phyloP scores from a whole-genome alignment of 2,888 invertebrate genomes.

The Saturnia pavonia region DNA sequence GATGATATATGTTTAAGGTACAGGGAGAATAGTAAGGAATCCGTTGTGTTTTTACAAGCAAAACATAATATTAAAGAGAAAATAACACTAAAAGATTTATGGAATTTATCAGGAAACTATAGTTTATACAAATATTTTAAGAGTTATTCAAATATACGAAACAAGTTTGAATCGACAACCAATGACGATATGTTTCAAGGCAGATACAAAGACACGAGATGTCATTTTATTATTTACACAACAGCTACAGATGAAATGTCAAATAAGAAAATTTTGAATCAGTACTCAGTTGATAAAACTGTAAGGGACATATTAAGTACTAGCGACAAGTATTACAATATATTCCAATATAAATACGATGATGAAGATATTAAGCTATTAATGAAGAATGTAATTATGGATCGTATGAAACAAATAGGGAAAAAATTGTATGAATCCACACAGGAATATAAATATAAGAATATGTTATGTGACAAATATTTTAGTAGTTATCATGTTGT shows the following conservation, averaged over 20 bases:
- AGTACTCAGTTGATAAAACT: neutral
- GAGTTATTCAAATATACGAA: conserved; percentile 17
- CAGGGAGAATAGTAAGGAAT: conserved; percentile 4
- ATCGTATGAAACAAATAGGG: conserved; percentile 1
- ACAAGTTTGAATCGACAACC: neutral
- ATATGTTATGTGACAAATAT: conserved; percentile 12
- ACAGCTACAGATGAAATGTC: conserved; percentile 7
- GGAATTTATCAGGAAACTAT: conserved; percentile 11
- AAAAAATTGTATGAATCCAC: conserved; percentile 5
- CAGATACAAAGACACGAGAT: conserved; percentile 6
- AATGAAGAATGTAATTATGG: neutral
- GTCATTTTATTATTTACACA: conserved; percentile 16
- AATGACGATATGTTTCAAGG: conserved; percentile 4
- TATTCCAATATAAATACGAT: conserved; percentile 7
- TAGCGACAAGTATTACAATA: neutral
- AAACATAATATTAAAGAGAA: conserved; percentile 17
- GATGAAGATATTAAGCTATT: conserved; percentile 8
- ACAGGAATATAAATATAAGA: neutral
- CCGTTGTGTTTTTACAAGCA: conserved; percentile 18
- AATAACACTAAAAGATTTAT: conserved; percentile 12
- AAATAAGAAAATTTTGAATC: neutral
- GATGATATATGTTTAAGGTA: conserved; percentile 23
- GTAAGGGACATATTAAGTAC: conserved; percentile 10
- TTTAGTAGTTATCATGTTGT: conserved; percentile 15
- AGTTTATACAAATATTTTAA: conserved; percentile 17